Evolutionary conservation across 2,113 vertebrate species (phyloP).

Genomic region (Hoplias malabaricus): DNA sequence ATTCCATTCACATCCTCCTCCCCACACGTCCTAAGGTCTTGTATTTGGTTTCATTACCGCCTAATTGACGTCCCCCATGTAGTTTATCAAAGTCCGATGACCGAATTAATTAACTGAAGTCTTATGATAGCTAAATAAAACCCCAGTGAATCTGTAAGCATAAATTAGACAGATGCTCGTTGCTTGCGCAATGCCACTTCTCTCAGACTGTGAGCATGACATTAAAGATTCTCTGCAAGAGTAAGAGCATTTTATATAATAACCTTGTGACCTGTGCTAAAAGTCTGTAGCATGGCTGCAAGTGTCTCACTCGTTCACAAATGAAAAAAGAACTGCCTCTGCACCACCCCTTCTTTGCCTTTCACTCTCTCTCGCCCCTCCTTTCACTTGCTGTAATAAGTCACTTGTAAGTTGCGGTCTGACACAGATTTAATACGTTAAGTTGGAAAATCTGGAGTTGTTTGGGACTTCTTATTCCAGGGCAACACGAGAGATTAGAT

Average conservation of each 20-base stretch:
- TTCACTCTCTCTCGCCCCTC: neutral
- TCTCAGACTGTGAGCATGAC: conserved; percentile 57
- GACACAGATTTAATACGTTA: conserved; percentile 65
- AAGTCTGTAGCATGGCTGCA: conserved; percentile 52
- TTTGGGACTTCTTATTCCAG: conserved; percentile 71
- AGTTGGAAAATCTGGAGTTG: conserved; percentile 59
- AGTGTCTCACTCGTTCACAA: conserved; percentile 59
- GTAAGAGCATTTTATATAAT: conserved; percentile 56
- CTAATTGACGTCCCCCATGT: conserved; percentile 73
- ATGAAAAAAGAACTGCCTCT: conserved; percentile 36
- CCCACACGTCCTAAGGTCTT: conserved; percentile 45
- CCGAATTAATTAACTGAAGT: conserved; percentile 67
- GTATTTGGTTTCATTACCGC: conserved; percentile 68
- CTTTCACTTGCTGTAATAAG: conserved; percentile 39
- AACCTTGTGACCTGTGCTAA: conserved; percentile 64
- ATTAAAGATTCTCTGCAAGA: conserved; percentile 60
- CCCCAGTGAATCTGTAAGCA: neutral
- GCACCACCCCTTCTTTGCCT: neutral
- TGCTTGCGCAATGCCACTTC: conserved; percentile 46
- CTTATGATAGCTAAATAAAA: conserved; percentile 32
- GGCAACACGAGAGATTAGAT: conserved; percentile 66
- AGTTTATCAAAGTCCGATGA: conserved; percentile 69
- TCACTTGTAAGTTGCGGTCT: conserved; percentile 62
- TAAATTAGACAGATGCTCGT: conserved; percentile 46
- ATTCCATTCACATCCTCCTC: conserved; percentile 60